Evolutionary conservation across 2,888 invertebrate genomes (phyloP).

Genomic region (Malthinus seriepunctatus): DNA sequence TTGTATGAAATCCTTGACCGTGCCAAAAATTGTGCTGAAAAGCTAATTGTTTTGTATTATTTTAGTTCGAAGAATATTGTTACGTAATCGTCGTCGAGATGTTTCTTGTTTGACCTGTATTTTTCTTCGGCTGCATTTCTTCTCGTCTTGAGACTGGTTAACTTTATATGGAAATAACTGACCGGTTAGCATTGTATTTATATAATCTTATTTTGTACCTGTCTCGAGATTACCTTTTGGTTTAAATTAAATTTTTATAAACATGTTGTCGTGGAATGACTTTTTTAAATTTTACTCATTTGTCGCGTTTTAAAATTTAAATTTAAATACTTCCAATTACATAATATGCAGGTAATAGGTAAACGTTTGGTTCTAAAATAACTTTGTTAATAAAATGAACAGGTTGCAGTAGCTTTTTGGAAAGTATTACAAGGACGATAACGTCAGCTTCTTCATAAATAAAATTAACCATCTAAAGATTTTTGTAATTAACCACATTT

Average conservation of each 20-base stretch:
- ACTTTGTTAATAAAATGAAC: slow-evolving; percentile 3
- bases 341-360: not conserved
- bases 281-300: not conserved
- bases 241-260: not conserved
- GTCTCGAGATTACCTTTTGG: not conserved
- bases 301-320: not conserved
- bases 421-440: slow-evolving; percentile 38
- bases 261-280: not conserved
- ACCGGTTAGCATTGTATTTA: slow-evolving; percentile 13
- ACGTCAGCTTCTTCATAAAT: slow-evolving; percentile 28
- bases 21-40: too few species aligned
- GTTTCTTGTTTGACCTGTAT: slow-evolving; percentile 23
- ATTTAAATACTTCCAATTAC: not conserved
- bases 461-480: slow-evolving; percentile 29
- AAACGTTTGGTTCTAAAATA: not conserved
- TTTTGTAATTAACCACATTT: not conserved
- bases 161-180: slow-evolving; percentile 19
- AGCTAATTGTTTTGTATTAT: not conserved
- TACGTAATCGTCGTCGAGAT: slow-evolving; percentile 23
- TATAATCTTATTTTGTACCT: not conserved
- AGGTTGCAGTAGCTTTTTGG: slow-evolving; percentile 20
- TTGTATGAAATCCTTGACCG: too few species aligned
- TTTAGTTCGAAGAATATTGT: slow-evolving; percentile 8
- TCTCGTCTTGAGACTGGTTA: slow-evolving; percentile 9
- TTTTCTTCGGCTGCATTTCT: slow-evolving; percentile 20